Base-by-base conservation (phyloP, 2,888 invertebrate species). In the Drosophila setosimentum region DNA sequence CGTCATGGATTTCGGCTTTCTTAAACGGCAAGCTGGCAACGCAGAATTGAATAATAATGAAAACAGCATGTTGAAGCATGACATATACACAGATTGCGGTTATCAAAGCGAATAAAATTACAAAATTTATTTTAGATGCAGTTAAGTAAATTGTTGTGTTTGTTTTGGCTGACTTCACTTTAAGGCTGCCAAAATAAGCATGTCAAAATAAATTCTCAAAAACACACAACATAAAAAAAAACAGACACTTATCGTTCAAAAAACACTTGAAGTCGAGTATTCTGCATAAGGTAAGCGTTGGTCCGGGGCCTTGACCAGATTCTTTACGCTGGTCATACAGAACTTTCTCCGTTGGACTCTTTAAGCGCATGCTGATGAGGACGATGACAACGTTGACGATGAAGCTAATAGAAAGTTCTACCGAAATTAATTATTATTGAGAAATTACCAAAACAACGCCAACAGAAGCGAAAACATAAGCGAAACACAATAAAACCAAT, bases 391-490 rank as follows among this genome's bases (percentile, higher is more conserved):
- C 58, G 68, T 50, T 74, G 74, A 77, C 61, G 71, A 62, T 76
- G 78, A 76, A 77, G 87, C 83, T 73, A 82, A 87, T 87, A 87
- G 87, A 87, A 87, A 87, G 87, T 87, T 87, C 85, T 85, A 73
- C 70, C 78, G 55, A 76, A 80, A 80, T 83, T 82, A 86, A 87
- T 82, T 84, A 81, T 82, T 78, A 78, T 76, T 66, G 68, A 78
- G 83, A 85, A 83, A 83, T 85, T 76, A 80, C 83, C 77, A 67
- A 83, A 81, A 75, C 76, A 73, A 68, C 27, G 53, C 51, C 60
- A 63, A 57, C 68, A 68, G 68, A 57, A 67, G 55, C 55, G 51
- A 69, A 66, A 55, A 64, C 64, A 69, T 49, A 73, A 73, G 59
- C 58, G 77, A 73, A 67, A 64, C 59, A 63, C 27, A 67, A 76